Conservation (phyloP, 2,797 vertebrate species). For the Sciurus carolinensis region DNA sequence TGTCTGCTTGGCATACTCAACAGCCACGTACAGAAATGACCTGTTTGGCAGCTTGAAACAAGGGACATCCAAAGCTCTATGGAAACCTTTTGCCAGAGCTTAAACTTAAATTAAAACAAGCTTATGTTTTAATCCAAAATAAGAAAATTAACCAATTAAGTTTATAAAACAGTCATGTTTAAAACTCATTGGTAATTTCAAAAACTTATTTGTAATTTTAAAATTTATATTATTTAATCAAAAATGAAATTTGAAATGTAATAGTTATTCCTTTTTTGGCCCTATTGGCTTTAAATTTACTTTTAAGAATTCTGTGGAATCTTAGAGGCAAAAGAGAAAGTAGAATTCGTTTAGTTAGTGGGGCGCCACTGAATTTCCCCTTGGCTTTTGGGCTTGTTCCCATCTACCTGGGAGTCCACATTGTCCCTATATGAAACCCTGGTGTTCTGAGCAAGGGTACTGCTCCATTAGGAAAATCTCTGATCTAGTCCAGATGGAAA, state of each 20-base stretch:
- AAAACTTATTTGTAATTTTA: slow-evolving; percentile 7
- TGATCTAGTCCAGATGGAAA: neutral
- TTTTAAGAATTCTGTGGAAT: neutral
- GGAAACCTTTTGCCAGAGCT: neutral
- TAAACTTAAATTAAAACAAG: slow-evolving; percentile 58
- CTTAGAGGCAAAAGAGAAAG: neutral
- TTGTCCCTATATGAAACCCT: neutral
- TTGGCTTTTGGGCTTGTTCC: neutral
- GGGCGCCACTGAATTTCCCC: neutral
- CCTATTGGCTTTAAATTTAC: neutral
- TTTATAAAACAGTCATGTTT: slow-evolving; percentile 24
- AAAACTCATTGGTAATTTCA: neutral
- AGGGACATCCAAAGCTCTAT: neutral
- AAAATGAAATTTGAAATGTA: neutral
- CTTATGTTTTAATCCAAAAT: slow-evolving; percentile 35
- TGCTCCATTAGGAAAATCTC: neutral
- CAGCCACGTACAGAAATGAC: neutral
- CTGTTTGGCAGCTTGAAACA: neutral
- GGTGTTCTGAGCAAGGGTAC: neutral
- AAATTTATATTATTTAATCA: slow-evolving; percentile 5
- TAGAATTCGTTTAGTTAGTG: neutral
- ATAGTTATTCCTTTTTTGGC: neutral
- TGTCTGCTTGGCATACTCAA: neutral
- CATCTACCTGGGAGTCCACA: too few species aligned
- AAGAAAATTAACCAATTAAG: slow-evolving; percentile 49